A percentile compares a stretch with the other conserved stretches of the same genome.
phyloP scores from a whole-genome alignment of 2,113 vertebrate genomes.

The Rana temporaria region DNA sequence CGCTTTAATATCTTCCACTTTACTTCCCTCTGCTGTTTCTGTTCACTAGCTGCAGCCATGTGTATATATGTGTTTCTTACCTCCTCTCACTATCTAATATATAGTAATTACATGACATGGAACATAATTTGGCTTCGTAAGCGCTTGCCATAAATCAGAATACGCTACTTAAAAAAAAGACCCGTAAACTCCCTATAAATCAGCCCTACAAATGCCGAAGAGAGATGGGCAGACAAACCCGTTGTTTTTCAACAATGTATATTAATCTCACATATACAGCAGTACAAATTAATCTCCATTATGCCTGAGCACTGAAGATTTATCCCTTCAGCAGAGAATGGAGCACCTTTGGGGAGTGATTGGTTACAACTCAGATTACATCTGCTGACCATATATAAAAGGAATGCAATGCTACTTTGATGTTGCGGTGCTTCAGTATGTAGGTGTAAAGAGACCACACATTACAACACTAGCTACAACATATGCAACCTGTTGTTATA shows the following conservation, averaged over 20 bases:
- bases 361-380: not conserved
- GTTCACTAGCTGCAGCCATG: not conserved
- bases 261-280: not conserved
- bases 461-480: too few relatives aligned
- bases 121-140: not conserved
- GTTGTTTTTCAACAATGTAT: not conserved
- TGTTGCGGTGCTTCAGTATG: not conserved
- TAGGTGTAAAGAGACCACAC: too few relatives aligned
- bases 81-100: not conserved
- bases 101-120: not conserved
- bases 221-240: not conserved
- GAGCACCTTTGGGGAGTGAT: not conserved
- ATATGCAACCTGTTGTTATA: too few relatives aligned
- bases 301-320: not conserved
- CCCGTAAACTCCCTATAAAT: conserved; percentile 1
- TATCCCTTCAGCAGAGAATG: not conserved
- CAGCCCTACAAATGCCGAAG: not conserved
- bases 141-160: not conserved
- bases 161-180: not conserved
- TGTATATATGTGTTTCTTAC: not conserved
- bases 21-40: not conserved
- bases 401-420: not conserved
- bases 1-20: not conserved
- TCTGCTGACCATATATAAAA: not conserved
- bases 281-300: not conserved